Evolutionary conservation across 2,113 vertebrate genomes (phyloP).

Genomic region (Anas platyrhynchos): DNA sequence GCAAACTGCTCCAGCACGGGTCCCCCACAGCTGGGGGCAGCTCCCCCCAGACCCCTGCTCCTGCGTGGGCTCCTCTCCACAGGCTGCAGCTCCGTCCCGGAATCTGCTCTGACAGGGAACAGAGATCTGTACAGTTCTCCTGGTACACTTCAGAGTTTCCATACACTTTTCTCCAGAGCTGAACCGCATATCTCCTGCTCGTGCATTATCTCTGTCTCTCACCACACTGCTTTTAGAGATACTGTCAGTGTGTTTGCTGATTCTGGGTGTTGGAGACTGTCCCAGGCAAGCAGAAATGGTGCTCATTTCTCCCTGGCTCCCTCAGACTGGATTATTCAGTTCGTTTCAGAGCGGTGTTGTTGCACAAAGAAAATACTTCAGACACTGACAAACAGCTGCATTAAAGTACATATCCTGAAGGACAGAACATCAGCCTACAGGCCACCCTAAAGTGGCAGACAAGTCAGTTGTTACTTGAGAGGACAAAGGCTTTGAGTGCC

Average conservation of each 20-base stretch:
- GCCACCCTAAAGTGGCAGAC: not conserved
- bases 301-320: not conserved
- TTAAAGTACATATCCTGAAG: not conserved
- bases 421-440: not conserved
- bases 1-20: too few relatives aligned
- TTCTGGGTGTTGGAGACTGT: not conserved
- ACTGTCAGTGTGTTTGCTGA: not conserved
- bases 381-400: not conserved
- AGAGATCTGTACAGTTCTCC: not conserved
- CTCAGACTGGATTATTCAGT: not conserved
- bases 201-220: not conserved
- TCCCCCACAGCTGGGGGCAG: too few relatives aligned
- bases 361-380: not conserved
- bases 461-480: not conserved
- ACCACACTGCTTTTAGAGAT: not conserved
- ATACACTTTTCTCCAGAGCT: not conserved
- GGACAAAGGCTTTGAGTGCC: not conserved
- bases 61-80: too few relatives aligned
- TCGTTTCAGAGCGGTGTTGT: not conserved
- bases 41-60: too few relatives aligned
- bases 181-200: not conserved
- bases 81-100: too few relatives aligned
- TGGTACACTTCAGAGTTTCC: not conserved
- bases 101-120: too few relatives aligned
- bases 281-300: not conserved